Conservation (phyloP, 2,888 invertebrate genomes). For the Epirrhoe alternata region DNA sequence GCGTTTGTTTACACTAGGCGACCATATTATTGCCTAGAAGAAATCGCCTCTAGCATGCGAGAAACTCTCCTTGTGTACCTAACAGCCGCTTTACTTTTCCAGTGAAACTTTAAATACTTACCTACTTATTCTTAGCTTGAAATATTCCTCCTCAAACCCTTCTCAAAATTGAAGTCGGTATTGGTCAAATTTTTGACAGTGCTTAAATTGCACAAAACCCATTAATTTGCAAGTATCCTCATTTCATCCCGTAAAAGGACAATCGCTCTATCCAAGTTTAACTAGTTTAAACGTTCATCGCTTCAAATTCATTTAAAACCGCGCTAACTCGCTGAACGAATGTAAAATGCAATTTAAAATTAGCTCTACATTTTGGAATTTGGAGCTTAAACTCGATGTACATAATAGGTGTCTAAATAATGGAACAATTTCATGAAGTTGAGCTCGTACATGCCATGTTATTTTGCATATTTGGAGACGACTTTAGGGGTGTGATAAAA, state of each 20-base stretch:
- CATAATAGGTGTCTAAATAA: conserved; percentile 22
- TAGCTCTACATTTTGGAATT: conserved; percentile 7
- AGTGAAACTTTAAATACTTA: no score
- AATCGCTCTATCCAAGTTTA: neutral
- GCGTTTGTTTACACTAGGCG: no score
- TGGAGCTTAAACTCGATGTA: conserved; percentile 9
- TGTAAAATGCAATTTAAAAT: conserved; percentile 14
- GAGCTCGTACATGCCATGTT: conserved; percentile 27
- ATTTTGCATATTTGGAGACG: conserved; percentile 15
- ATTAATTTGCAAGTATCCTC: neutral
- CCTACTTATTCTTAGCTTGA: no score
- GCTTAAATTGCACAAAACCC: neutral
- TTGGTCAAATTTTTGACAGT: no score
- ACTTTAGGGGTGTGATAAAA: conserved; percentile 8
- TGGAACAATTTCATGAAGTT: conserved; percentile 14
- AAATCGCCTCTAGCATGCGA: no score
- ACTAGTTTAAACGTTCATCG: neutral
- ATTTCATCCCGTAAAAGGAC: neutral
- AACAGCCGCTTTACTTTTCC: no score
- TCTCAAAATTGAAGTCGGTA: no score
- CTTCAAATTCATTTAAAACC: neutral
- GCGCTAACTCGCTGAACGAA: neutral
- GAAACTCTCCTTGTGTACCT: no score
- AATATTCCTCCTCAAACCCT: no score
- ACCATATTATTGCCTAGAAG: no score